A percentile compares a stretch with the other conserved stretches of the same genome.
Evolutionary conservation across 2,888 invertebrate species (phyloP).

Genomic region (Xylophagus ater): DNA sequence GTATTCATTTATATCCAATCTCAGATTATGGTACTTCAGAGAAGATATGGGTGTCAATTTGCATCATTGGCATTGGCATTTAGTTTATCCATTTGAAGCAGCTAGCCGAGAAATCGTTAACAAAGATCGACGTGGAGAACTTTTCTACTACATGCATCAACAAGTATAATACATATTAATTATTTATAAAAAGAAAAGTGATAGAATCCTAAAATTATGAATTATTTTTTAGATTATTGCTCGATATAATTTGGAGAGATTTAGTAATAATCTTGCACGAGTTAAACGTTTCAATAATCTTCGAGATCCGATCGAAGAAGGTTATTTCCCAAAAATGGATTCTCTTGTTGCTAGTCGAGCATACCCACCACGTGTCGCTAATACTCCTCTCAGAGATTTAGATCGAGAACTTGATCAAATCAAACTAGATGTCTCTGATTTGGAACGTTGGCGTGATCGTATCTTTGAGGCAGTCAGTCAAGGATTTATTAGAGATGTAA

Average conservation of each 20-base stretch:
- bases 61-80: slow-evolving; percentile 81
- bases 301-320: slow-evolving; percentile 59
- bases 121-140: slow-evolving; percentile 55
- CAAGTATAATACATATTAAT: too few species aligned
- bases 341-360: slow-evolving; percentile 62
- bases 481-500: slow-evolving; percentile 45
- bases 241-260: slow-evolving; percentile 65
- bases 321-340: slow-evolving; percentile 76
- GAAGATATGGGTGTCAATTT: slow-evolving; percentile 70
- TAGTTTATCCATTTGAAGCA: slow-evolving; percentile 50
- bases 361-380: slow-evolving; percentile 60
- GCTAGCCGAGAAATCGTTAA: slow-evolving; percentile 36
- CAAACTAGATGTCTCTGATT: slow-evolving; percentile 52
- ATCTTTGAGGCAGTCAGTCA: slow-evolving; percentile 62
- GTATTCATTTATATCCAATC: too few species aligned
- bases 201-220: too few species aligned
- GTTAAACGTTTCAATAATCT: slow-evolving; percentile 54
- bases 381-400: slow-evolving; percentile 47
- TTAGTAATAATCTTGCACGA: slow-evolving; percentile 57
- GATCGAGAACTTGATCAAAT: slow-evolving; percentile 58
- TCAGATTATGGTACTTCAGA: slow-evolving; percentile 64
- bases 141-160: slow-evolving; percentile 67
- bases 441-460: slow-evolving; percentile 68
- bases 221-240: slow-evolving; percentile 34
- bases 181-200: too few species aligned